Percentiles rank a stretch among this genome's conserved stretches.
Evolutionary conservation across 2,113 vertebrate genomes (phyloP).

Genomic region (Laticauda colubrina): DNA sequence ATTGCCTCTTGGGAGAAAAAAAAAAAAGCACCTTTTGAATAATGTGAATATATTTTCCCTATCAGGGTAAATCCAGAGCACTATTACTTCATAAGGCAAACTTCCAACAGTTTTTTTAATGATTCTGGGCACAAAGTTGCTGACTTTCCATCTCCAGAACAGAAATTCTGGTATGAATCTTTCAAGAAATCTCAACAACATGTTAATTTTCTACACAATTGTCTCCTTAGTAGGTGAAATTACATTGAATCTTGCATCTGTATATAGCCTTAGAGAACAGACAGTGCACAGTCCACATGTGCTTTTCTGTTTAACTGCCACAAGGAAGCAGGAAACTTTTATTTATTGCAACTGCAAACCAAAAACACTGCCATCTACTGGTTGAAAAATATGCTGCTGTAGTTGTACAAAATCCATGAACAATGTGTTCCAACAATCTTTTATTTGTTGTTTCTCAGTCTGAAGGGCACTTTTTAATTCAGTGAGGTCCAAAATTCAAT

Average conservation of each 20-base stretch:
- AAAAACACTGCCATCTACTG: neutral
- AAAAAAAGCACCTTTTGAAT: too few relatives aligned
- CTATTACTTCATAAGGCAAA: rapidly evolving
- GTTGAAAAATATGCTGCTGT: neutral
- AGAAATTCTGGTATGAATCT: neutral
- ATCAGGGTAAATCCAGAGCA: neutral
- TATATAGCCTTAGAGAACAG: too few relatives aligned
- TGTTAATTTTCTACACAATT: neutral
- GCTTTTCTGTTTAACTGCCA: too few relatives aligned
- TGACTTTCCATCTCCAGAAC: neutral
- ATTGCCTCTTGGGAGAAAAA: too few relatives aligned
- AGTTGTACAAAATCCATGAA: neutral
- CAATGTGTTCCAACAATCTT: neutral
- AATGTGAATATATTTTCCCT: neutral
- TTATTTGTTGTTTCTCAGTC: neutral
- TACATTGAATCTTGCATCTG: neutral
- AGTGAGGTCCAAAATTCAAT: neutral
- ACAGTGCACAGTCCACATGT: too few relatives aligned
- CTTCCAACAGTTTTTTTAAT: neutral
- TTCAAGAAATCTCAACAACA: neutral
- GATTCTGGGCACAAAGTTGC: neutral
- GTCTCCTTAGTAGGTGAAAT: neutral
- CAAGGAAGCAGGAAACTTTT: neutral
- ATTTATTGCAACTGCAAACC: neutral
- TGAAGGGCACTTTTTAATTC: neutral